A percentile compares a stretch with the other conserved stretches of the same genome.
Evolutionary conservation across 1,140 invertebrate genomes (phyloP).

Genomic region (Geopemphigus sp.): DNA sequence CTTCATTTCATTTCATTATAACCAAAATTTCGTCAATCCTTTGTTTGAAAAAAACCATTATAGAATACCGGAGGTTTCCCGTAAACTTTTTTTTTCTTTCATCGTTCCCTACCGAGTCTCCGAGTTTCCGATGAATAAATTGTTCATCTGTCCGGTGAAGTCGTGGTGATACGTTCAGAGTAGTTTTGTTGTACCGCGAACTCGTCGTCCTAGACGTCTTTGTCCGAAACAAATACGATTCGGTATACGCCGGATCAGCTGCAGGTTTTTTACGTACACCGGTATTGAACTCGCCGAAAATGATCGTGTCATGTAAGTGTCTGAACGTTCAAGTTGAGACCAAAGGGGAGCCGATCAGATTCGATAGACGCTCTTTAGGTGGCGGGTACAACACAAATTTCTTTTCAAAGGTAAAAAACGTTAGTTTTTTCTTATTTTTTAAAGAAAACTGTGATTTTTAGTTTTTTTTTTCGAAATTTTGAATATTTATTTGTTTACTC

Average conservation of each 20-base stretch:
- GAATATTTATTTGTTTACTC: neutral
- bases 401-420: conserved; percentile 31
- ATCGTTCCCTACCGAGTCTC: neutral
- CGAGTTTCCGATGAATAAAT: neutral
- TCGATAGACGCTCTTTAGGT: conserved; percentile 1
- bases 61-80: neutral
- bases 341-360: conserved; percentile 20
- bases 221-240: neutral
- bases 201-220: too few species aligned
- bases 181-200: neutral
- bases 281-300: conserved; percentile 24
- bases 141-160: neutral
- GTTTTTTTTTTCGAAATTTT: neutral
- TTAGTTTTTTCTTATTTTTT: too few species aligned
- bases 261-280: conserved; percentile 6
- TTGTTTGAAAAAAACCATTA: conserved; percentile 24
- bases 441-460: neutral
- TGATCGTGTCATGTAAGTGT: conserved; percentile 43
- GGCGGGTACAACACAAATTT: neutral
- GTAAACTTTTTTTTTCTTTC: neutral
- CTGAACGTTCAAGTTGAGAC: conserved; percentile 32
- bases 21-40: conserved; percentile 45
- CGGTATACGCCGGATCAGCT: neutral
- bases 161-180: neutral
- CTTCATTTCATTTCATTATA: conserved; percentile 2